phyloP scores from a whole-genome alignment of 1,140 invertebrate genomes.

The Stegodyphus dumicola region DNA sequence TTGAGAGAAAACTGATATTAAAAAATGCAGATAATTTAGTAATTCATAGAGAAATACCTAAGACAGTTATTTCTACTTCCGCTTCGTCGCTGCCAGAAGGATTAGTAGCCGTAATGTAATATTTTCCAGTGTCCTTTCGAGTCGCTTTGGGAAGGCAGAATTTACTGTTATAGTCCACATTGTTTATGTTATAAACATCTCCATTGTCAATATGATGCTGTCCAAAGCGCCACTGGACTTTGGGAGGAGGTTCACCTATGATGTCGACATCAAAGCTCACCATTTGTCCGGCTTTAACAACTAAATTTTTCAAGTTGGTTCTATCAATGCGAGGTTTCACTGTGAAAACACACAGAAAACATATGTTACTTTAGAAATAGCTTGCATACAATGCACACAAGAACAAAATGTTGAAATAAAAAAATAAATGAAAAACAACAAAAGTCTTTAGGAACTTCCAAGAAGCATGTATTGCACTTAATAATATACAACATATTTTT shows the following conservation, averaged over 20 bases:
- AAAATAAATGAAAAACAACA: neutral
- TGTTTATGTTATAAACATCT: slow-evolving; percentile 74
- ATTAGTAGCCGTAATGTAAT: slow-evolving; percentile 91
- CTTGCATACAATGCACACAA: slow-evolving; percentile 78
- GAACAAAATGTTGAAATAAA: neutral
- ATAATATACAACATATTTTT: neutral
- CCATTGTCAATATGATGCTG: slow-evolving; percentile 71
- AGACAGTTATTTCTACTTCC: slow-evolving; percentile 90
- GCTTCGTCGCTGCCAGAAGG: slow-evolving; percentile 92
- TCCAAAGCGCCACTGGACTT: slow-evolving; percentile 88
- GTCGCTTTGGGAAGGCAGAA: slow-evolving; percentile 86
- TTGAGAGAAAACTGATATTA: too few species aligned
- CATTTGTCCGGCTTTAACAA: slow-evolving; percentile 91
- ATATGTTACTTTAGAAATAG: slow-evolving; percentile 78
- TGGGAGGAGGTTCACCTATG: slow-evolving; percentile 93
- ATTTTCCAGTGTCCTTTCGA: slow-evolving; percentile 85
- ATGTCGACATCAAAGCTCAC: slow-evolving; percentile 92
- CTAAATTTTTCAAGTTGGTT: slow-evolving; percentile 84
- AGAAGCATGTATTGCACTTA: neutral
- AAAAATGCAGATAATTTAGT: neutral
- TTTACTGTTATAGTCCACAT: slow-evolving; percentile 92
- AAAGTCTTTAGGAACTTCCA: too few species aligned
- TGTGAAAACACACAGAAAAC: slow-evolving; percentile 70
- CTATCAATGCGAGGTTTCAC: slow-evolving; percentile 94
- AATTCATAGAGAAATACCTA: slow-evolving; percentile 71